Percentiles rank a stretch among this genome's conserved stretches.
phyloP scores from a whole-genome alignment of 2,888 invertebrate genomes.

The Iphiclides podalirius region DNA sequence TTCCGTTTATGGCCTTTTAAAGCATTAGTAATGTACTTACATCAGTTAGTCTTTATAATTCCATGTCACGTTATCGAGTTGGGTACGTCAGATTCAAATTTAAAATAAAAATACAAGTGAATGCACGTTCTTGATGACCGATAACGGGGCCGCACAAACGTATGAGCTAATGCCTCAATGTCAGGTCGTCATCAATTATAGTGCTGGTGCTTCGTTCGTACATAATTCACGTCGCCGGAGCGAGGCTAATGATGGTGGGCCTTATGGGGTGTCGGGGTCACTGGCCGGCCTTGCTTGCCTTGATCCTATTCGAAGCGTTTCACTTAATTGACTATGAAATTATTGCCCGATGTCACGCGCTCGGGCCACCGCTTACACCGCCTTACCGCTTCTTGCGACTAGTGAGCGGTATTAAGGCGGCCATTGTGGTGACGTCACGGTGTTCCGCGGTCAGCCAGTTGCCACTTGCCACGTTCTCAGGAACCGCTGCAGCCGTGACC shows the following conservation, averaged over 20 bases:
- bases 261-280: slow-evolving; percentile 42
- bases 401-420: no score
- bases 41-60: slow-evolving; percentile 24
- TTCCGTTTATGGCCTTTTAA: not conserved
- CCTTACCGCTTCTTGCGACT: no score
- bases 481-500: slow-evolving; percentile 40
- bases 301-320: slow-evolving; percentile 45
- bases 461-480: slow-evolving; percentile 39
- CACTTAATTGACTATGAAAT: slow-evolving; percentile 59
- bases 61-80: slow-evolving; percentile 31
- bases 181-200: slow-evolving; percentile 41
- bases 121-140: slow-evolving; percentile 71
- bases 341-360: slow-evolving; percentile 61
- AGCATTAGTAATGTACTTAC: not conserved
- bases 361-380: no score
- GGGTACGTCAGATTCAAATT: slow-evolving; percentile 56
- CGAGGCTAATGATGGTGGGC: slow-evolving; percentile 39
- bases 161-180: slow-evolving; percentile 65
- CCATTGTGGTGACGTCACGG: slow-evolving; percentile 59
- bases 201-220: slow-evolving; percentile 31
- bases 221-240: slow-evolving; percentile 44
- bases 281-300: slow-evolving; percentile 59
- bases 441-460: slow-evolving; percentile 36
- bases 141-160: slow-evolving; percentile 63
- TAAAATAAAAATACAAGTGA: slow-evolving; percentile 59